Evolutionary conservation across 37 sponge, comb jelly and placozoan genomes (phyloP).

Genomic region (Cliona cf. orientalis): DNA sequence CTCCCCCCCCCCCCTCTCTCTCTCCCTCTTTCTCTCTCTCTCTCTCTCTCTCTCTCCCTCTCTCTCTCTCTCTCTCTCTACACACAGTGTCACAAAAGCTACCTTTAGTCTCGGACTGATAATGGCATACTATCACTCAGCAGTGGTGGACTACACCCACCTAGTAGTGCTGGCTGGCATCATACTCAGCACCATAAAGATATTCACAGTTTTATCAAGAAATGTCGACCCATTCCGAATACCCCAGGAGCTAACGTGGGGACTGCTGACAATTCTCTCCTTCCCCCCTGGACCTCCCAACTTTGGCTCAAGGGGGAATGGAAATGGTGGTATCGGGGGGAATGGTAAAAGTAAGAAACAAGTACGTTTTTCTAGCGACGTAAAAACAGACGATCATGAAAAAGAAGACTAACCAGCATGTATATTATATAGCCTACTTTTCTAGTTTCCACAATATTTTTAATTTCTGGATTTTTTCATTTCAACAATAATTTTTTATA

Average conservation of each 20-base stretch:
- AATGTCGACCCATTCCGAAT: conserved; percentile 10
- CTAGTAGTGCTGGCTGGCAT: conserved; percentile 19
- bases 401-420: too few relatives aligned
- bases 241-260: conserved; percentile 39
- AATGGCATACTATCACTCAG: conserved; percentile 26
- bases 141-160: conserved; percentile 7
- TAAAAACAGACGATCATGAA: too few relatives aligned
- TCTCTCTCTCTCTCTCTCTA: conserved; percentile 1
- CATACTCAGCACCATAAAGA: conserved; percentile 8
- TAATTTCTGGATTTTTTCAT: too few relatives aligned
- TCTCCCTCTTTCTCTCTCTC: not conserved
- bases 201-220: not conserved
- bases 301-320: too few relatives aligned
- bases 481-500: too few relatives aligned
- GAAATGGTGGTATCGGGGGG: too few relatives aligned
- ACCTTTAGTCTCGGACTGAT: conserved; percentile 19
- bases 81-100: conserved; percentile 36
- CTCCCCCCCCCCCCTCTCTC: not conserved
- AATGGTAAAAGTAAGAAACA: too few relatives aligned
- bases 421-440: too few relatives aligned
- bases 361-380: too few relatives aligned
- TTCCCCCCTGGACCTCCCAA: too few relatives aligned
- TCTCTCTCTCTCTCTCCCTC: not conserved
- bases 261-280: conserved; percentile 1
- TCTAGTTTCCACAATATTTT: too few relatives aligned